Evolutionary conservation across 2,113 vertebrate genomes (phyloP), one percentile per base, ranked within the genome.

Genomic region (Ceuthmochares aereus): DNA sequence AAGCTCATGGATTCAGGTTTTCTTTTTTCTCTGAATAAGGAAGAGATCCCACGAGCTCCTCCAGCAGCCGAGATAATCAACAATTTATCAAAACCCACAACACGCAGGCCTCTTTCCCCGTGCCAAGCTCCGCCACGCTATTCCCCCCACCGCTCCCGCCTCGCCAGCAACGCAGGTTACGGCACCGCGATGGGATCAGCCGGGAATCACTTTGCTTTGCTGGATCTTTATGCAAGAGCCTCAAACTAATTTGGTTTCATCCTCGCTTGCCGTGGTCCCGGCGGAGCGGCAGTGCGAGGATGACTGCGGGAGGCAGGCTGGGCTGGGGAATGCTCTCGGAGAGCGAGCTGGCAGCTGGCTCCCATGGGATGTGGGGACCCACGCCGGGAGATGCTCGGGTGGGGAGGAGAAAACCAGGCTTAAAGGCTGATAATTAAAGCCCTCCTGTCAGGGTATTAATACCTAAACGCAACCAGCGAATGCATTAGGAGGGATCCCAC

Each of bases 381-480:
- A 7, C 19, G 3, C 29, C 2, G 7, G 43, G 90, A 87, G 69
- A 62, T 15, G 30, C 34, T 55, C 1, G 22, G 45, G 67, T 4
- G 1, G 49, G 42, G 58, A 81, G 93, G 63, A 45, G 79, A 23
- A 75, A 80, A 32, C 5, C 2, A 4, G 80, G 56, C 55, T 85
- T 12, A 55, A 67, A 82, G 67, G 77, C 80, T 82, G 84, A 30
- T 94, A 87, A 74, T 80, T 60, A 74, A 81, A 95, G 37, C 45
- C 89, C 89, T 69, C 85, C 94, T 86, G 62, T 93, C 93, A 80
- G 85, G 85, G 62, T 26, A 37, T 85, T 55, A 34, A 77, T 43
- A n/a, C 84, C 96, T 36, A 15, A 77, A 68, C 0, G 25, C 55
- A 49, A 58, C 27, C 92, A 69, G 93, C 5, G 22, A 60, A 72